Conservation (phyloP, 2,797 vertebrate species). For the Hybognathus amarus region DNA sequence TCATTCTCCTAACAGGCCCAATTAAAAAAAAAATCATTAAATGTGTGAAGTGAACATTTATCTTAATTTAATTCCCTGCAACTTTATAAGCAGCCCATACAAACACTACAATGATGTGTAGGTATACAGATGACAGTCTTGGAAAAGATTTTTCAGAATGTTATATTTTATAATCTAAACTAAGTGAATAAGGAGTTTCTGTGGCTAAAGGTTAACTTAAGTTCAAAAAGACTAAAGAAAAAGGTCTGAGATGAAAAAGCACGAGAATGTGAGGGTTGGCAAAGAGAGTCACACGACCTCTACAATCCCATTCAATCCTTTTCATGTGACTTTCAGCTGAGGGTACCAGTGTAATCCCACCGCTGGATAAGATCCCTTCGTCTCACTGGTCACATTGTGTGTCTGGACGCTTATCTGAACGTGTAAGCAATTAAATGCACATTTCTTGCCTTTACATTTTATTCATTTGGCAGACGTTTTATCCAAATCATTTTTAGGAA, state of each 20-base stretch:
- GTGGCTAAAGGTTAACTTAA: conserved; percentile 7
- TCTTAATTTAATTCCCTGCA: background rate
- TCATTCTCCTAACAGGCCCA: background rate
- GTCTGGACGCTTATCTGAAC: background rate
- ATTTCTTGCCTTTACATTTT: background rate
- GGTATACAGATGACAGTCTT: background rate
- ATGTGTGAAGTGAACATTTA: background rate
- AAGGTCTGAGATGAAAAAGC: conserved; percentile 2
- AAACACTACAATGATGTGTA: background rate
- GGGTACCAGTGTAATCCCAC: conserved; percentile 74
- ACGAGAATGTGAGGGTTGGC: conserved; percentile 56
- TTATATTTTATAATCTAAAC: background rate
- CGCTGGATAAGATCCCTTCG: conserved; percentile 61
- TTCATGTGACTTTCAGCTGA: conserved; percentile 98
- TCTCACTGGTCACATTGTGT: background rate
- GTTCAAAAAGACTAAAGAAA: conserved; percentile 14
- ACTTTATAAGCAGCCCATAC: background rate
- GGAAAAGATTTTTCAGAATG: background rate
- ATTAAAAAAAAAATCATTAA: background rate
- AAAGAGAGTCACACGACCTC: conserved; percentile 76
- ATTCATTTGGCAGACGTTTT: background rate
- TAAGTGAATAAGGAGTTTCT: background rate
- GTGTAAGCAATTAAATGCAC: background rate
- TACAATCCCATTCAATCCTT: conserved; percentile 83
- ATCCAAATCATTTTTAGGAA: background rate